phyloP scores from a whole-genome alignment of 2,888 invertebrate species.

The Timema cristinae region DNA sequence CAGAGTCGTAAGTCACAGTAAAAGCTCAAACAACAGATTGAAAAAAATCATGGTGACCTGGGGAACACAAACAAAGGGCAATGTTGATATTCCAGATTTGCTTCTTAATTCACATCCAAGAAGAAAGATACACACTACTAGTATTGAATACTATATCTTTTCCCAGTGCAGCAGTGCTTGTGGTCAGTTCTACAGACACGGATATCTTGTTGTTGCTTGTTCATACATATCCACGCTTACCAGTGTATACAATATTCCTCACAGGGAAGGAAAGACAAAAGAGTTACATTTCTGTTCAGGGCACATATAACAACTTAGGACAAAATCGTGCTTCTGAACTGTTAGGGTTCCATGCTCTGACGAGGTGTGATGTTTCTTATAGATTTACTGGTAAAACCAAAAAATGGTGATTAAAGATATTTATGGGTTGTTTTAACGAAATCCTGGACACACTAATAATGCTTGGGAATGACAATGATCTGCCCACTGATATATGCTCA shows the following conservation, averaged over 20 bases:
- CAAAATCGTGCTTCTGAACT: background rate
- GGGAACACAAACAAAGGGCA: slow-evolving; percentile 3
- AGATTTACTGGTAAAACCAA: background rate
- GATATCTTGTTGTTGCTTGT: background rate
- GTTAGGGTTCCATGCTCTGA: background rate
- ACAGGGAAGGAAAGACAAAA: background rate
- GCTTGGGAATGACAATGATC: background rate
- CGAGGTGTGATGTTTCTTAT: background rate
- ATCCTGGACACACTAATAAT: background rate
- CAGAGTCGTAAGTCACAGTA: background rate
- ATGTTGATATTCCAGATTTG: background rate
- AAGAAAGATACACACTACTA: background rate
- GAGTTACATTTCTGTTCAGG: background rate
- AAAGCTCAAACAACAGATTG: background rate
- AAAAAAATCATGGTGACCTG: slow-evolving; percentile 3
- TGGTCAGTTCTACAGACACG: background rate
- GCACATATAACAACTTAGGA: background rate
- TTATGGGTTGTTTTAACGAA: background rate
- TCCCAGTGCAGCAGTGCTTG: background rate
- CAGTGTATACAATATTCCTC: background rate
- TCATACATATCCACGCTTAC: background rate
- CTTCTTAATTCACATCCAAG: background rate
- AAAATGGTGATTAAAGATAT: background rate
- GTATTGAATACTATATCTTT: background rate
- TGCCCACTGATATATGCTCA: background rate